Conservation (phyloP, 2,888 invertebrate genomes). For the Ophioninae sp. region DNA sequence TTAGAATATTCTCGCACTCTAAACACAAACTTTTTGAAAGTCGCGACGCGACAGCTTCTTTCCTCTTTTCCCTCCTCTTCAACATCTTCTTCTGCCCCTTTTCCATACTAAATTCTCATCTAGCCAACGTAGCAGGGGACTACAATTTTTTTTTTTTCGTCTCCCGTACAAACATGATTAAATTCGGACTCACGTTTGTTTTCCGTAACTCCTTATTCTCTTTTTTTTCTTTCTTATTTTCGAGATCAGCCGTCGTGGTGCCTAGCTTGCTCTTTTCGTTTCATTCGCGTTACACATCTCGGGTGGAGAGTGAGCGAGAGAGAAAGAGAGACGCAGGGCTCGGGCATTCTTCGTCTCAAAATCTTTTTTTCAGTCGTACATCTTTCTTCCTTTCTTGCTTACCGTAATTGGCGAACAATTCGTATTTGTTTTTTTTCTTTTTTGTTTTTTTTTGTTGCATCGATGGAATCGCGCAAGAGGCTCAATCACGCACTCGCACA, state of each 20-base stretch:
- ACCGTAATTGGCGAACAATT: conserved; percentile 25
- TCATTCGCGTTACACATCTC: conserved; percentile 38
- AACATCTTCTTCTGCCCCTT: conserved; percentile 18
- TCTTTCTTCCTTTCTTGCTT: conserved; percentile 8
- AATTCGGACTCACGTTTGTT: conserved; percentile 52
- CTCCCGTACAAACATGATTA: conserved; percentile 56
- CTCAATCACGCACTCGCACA: conserved; percentile 53
- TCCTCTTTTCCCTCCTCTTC: neutral
- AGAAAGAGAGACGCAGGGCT: conserved; percentile 52
- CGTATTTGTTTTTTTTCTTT: neutral
- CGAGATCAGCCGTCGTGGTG: conserved; percentile 55
- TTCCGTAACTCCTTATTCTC: conserved; percentile 14
- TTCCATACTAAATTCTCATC: conserved; percentile 59
- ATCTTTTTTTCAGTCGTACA: neutral
- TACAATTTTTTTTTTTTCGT: conserved; percentile 26
- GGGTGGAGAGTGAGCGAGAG: conserved; percentile 24
- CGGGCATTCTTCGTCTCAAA: conserved; percentile 30
- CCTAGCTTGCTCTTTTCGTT: conserved; percentile 37
- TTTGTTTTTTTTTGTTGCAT: conserved; percentile 16
- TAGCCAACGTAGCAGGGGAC: conserved; percentile 58
- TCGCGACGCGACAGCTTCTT: conserved; percentile 49
- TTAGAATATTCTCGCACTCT: conserved; percentile 47
- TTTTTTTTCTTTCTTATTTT: neutral
- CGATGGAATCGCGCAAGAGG: conserved; percentile 59
- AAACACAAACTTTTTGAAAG: conserved; percentile 49